Evolutionary conservation across 2,113 vertebrate species (phyloP), one percentile per base, ranked within the genome.

Genomic region (Melanocharis versteri): DNA sequence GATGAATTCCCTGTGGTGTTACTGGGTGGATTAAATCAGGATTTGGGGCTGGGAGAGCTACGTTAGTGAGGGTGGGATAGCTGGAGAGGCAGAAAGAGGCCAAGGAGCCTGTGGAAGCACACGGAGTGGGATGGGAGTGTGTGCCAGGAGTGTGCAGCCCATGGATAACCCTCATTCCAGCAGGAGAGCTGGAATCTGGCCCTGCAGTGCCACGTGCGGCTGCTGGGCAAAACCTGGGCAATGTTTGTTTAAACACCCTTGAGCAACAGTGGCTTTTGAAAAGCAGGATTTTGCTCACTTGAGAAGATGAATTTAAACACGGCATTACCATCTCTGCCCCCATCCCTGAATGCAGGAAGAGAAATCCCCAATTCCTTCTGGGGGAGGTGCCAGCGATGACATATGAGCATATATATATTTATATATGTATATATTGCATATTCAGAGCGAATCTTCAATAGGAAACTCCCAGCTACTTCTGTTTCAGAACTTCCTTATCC

Each of bases 341-440:
- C 81, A 47, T 1, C 28, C 31, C 22, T 48, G 17, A 22, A 7
- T 5, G 40, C 54, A 48, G 12, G 23, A 8, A 39, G 4, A 45
- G 45, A n/a, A 51, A 58, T 9, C 40, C 15, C 35, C 7, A 0
- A 0, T 54, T 56, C 30, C 8, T 51, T 14, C 60, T 1, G 3
- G 15, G 5, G 53, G 10, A 21, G 33, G 58, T 66, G 75, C 26
- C 47, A 77, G 51, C 68, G 37, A 4, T 4, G 23, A 42, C 24
- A 14, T 1, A 57, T 10, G n/a, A 53, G 11, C 13, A 26, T 9
- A 26, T 17, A 68, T 1, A 6, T 47, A 42, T 54, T 35, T 42
- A 19, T 37, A 21, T 21, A 17, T 40, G 22, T 15, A n/a, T 40
- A 23, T 31, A 9, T 5, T 30, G 39, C 20, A 13, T 13, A 8